These are phyloP conservation scores for Acomys russatus DNA, from an alignment of 2,797 vertebrate genomes.

Conservation along the genomic window DNA sequence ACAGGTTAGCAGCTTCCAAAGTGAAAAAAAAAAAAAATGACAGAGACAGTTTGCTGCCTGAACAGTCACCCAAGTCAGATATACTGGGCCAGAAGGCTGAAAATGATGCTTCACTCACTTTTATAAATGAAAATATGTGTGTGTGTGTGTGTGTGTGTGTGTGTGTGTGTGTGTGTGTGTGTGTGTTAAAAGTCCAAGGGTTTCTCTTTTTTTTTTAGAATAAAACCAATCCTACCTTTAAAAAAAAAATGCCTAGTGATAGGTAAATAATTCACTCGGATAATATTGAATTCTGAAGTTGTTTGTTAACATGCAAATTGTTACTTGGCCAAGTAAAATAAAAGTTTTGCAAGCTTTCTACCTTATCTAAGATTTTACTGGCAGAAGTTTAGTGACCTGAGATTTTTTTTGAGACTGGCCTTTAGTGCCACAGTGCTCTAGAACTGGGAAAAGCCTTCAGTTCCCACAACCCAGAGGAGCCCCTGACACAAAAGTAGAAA, in stretches of 20 bases:
- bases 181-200: neutral
- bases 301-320: constrained; percentile 45
- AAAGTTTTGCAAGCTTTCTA: constrained; percentile 45
- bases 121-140: too few species aligned
- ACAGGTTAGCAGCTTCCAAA: too few species aligned
- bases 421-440: neutral
- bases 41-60: too few species aligned
- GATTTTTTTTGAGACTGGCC: neutral
- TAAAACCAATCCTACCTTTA: constrained; percentile 21
- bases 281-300: constrained; percentile 57
- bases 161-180: too few species aligned
- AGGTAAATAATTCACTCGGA: constrained; percentile 47
- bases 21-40: too few species aligned
- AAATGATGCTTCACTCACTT: neutral
- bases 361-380: constrained; percentile 19
- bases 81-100: too few species aligned
- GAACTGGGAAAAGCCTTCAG: constrained; percentile 46
- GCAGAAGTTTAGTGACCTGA: constrained; percentile 53
- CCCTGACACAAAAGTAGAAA: neutral
- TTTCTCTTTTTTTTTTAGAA: constrained; percentile 23
- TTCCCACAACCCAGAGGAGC: constrained; percentile 24
- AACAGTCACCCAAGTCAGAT: too few species aligned
- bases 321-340: constrained; percentile 65
- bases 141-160: too few species aligned
- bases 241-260: neutral